These are phyloP conservation scores for Sminthurides aquaticus DNA, from an alignment of 2,888 invertebrate species.

Conservation along the genomic window DNA sequence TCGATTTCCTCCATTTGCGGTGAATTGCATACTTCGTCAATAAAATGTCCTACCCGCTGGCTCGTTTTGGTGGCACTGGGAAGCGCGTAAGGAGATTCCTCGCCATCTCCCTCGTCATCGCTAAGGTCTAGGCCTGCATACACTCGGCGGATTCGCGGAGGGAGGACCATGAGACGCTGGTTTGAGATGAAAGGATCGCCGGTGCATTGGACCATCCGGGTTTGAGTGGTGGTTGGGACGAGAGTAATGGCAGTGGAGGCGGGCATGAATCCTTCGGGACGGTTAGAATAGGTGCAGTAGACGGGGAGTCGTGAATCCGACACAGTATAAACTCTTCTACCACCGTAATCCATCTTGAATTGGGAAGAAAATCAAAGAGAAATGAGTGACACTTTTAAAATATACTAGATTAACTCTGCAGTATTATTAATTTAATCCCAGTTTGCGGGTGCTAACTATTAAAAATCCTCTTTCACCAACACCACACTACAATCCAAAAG, in stretches of 20 bases:
- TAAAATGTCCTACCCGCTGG: constrained; percentile 8
- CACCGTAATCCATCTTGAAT: constrained; percentile 18
- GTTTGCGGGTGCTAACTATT: too few species aligned
- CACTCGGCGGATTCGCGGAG: constrained; percentile 13
- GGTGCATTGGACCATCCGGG: constrained; percentile 11
- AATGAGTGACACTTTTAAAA: neutral
- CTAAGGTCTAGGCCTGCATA: constrained; percentile 14
- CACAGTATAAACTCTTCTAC: constrained; percentile 14
- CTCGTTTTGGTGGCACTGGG: constrained; percentile 1
- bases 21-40: constrained; percentile 14
- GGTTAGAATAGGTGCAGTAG: constrained; percentile 21
- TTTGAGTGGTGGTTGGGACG: constrained; percentile 1
- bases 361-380: neutral
- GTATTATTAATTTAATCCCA: too few species aligned
- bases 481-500: neutral
- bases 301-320: constrained; percentile 19
- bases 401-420: neutral
- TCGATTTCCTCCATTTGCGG: constrained; percentile 22
- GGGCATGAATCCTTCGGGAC: constrained; percentile 11
- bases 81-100: constrained; percentile 4
- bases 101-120: constrained; percentile 19
- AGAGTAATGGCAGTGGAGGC: neutral
- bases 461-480: too few species aligned
- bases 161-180: constrained; percentile 18
- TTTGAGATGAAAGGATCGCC: constrained; percentile 17